phyloP scores from a whole-genome alignment of 2,888 invertebrate species.

The Sicus ferrugineus region DNA sequence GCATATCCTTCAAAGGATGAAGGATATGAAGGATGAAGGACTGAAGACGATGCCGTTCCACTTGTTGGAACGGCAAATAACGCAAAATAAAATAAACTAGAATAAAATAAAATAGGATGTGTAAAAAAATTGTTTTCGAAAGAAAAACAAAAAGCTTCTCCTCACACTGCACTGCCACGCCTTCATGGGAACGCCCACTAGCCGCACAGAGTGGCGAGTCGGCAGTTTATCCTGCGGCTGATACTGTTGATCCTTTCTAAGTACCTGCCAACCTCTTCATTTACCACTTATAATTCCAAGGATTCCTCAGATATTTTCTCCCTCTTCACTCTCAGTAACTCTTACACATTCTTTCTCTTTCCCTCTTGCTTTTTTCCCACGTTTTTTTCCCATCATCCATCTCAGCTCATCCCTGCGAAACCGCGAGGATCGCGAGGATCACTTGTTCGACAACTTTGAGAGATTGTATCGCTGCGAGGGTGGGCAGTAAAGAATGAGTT shows the following conservation, averaged over 20 bases:
- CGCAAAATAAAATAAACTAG: no score
- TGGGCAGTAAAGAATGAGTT: conserved; percentile 22
- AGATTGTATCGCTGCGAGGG: conserved; percentile 26
- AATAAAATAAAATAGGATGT: background rate
- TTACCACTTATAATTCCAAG: conserved; percentile 14
- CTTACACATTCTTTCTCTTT: background rate
- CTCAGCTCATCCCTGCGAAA: background rate
- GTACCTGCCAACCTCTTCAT: conserved; percentile 17
- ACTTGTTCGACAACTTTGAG: background rate
- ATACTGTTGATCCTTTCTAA: conserved; percentile 23
- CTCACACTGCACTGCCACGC: background rate
- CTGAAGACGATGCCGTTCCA: no score
- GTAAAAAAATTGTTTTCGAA: background rate
- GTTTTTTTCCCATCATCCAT: background rate
- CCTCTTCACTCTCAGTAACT: background rate
- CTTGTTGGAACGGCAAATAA: background rate
- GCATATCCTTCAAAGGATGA: background rate
- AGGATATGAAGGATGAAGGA: background rate
- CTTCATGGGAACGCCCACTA: background rate
- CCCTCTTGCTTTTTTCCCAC: background rate
- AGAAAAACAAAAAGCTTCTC: background rate
- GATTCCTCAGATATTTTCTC: background rate
- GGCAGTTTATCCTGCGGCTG: conserved; percentile 25
- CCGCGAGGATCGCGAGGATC: background rate
- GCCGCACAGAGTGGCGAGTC: background rate